Base-by-base conservation (phyloP, 2,797 vertebrate species). In the Ctenochaetus hawaiiensis region DNA sequence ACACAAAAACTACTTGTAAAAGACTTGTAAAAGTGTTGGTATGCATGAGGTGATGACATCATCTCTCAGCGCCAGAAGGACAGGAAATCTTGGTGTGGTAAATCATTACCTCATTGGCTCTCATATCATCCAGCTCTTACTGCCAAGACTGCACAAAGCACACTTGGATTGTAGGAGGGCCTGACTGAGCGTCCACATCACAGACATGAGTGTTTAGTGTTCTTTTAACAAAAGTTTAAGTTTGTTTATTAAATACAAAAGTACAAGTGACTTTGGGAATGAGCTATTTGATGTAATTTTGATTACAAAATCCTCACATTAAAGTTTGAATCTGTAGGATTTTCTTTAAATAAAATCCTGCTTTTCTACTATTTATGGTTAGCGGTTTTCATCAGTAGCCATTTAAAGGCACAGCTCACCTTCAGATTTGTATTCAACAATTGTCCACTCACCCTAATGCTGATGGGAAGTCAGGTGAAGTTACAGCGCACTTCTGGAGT, bases 81-180 rank as follows among this genome's bases (percentile, higher is more conserved):
- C 71, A 68, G 65, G 52, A 77, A 75, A 76, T 80, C 59, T 70
- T 66, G 69, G 69, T 67, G 83, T 61, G 68, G 77, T 90, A 71
- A 85, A 89, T 86, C 73, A 91, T 91, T 88, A 87, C 77, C 72
- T 86, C 78, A 87, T 61, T 64, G 13, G 44, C 56, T 34, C 30
- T 51, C 77, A 77, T 86, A 87, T 89, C 72, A 72, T 69, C 58
- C 41, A 72, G 69, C 76, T 72, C 77, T 49, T 61, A 30, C 58
- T 78, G 70, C 75, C 77, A 61, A 74, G 81, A 79, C 82, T 71
- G 60, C 45, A 68, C 57, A 78, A n/a, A 56, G 14, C 34, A 45
- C 63, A 67, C 73, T 52, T 5, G 18, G 39, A 61, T 47, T 56
- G 39, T n/a, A 26, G 30, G 43, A 67, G 20, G 41, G 41, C 57